Evolutionary conservation across 2,888 invertebrate genomes (phyloP), one percentile per base, ranked within the genome.

Genomic region (Hecatera dysodea): DNA sequence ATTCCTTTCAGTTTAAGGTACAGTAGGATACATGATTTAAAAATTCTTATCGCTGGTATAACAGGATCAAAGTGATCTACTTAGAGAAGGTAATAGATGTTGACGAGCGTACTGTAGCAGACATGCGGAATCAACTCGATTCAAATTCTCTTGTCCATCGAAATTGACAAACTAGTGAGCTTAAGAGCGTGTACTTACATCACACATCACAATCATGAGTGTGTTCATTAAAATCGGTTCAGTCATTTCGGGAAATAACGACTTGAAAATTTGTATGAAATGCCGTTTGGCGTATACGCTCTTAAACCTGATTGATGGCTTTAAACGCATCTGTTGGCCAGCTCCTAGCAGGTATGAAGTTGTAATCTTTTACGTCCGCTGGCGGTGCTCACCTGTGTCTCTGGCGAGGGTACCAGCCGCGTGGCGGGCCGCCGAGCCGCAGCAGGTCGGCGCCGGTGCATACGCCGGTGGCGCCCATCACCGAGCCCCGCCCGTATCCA

Each of bases 371-470:
- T 46, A 22, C 19, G 9, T 36, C 17, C 27, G 33, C 19, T 50
- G 17, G 24, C 29, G 17, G 27, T 53, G 22, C n/a, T 19, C 57
- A 75, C 96, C 97, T 96, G 88, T 97, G 97, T 87, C 97, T 95
- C 89, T 97, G 98, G 88, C 97, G 97, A 9, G 98, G 98, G 90
- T 98, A 98, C 98, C 98, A 98, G 82, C 98, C 98, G 63, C 98
- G 96, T 22, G 98, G 98, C 0, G 98, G 98, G 0, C 98, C 98
- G 1, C 98, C 98, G 82, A 98, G 93, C 87, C 98, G 96, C 72
- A 98, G 95, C 88, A 98, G 96, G 92, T 98, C 98, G n/a, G 98
- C 98, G 12, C 98, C 98, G 50, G 95, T 96, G 94, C 91, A 96
- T 85, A 97, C 94, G 88, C 96, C 96, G 89, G 91, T 80, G 2